These are phyloP conservation scores for Amphiprion clarkii DNA, from an alignment of 2,797 vertebrate genomes.

Conservation along the genomic window DNA sequence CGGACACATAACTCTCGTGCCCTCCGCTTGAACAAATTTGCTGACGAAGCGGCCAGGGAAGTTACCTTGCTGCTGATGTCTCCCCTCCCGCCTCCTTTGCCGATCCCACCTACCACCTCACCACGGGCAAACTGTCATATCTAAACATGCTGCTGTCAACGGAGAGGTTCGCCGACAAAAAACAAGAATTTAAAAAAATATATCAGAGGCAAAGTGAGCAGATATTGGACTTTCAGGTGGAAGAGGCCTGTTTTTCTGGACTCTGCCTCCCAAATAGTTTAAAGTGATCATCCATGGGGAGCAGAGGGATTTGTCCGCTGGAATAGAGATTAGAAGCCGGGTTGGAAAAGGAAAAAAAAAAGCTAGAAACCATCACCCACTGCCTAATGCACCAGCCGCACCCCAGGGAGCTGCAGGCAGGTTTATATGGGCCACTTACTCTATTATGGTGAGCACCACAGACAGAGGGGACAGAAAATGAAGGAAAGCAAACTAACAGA, in stretches of 20 bases:
- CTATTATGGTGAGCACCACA: constrained; percentile 32
- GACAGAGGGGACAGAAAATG: not conserved
- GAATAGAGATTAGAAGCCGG: constrained; percentile 49
- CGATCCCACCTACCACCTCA: not conserved
- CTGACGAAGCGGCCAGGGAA: constrained; percentile 30
- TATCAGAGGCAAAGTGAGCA: not conserved
- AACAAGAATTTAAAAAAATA: not conserved
- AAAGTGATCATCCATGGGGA: constrained; percentile 40
- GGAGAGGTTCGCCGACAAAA: not conserved
- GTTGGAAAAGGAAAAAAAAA: constrained; percentile 1
- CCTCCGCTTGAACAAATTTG: constrained; percentile 36
- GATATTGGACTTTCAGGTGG: constrained; percentile 20
- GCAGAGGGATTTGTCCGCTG: constrained; percentile 41
- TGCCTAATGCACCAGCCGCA: constrained; percentile 50
- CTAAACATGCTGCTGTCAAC: not conserved
- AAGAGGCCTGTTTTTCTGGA: constrained; percentile 39
- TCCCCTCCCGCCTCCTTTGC: not conserved
- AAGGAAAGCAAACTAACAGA: no score
- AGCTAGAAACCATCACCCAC: constrained; percentile 37
- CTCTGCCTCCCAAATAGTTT: constrained; percentile 39
- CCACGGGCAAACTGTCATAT: not conserved
- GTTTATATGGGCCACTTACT: constrained; percentile 60
- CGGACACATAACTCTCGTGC: constrained; percentile 36
- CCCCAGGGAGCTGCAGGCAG: constrained; percentile 38
- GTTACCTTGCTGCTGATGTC: not conserved